Evolutionary conservation across 1,140 invertebrate genomes (phyloP).

Genomic region (Drosophila bocqueti): DNA sequence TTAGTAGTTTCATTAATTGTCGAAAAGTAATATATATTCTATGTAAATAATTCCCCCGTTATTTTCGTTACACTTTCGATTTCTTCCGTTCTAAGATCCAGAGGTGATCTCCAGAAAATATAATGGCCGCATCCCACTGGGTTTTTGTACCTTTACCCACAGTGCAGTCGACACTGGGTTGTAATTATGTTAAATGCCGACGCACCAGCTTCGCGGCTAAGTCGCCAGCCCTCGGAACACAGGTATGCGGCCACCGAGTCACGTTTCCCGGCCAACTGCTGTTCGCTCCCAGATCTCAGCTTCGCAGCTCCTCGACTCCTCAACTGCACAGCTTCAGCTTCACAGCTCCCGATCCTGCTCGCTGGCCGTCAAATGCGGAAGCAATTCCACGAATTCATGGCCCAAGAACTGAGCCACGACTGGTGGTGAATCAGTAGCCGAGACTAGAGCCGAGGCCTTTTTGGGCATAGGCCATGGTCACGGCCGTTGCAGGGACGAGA

Average conservation of each 20-base stretch:
- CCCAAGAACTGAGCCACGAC: slow-evolving; percentile 74
- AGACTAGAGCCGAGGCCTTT: slow-evolving; percentile 60
- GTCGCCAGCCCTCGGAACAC: slow-evolving; percentile 46
- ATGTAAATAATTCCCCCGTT: neutral
- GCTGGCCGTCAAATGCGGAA: slow-evolving; percentile 66
- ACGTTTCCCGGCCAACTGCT: slow-evolving; percentile 71
- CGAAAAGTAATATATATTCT: no score
- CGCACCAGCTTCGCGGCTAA: slow-evolving; percentile 52
- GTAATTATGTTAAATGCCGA: slow-evolving; percentile 81
- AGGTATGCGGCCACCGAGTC: slow-evolving; percentile 77
- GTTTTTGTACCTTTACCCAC: neutral
- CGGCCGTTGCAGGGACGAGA: slow-evolving; percentile 23
- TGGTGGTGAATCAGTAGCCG: slow-evolving; percentile 40
- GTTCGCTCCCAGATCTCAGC: slow-evolving; percentile 31
- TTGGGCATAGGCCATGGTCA: slow-evolving; percentile 71
- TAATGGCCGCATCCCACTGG: no score
- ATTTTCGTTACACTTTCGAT: neutral
- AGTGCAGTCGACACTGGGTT: slow-evolving; percentile 42
- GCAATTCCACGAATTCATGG: slow-evolving; percentile 79
- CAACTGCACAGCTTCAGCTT: slow-evolving; percentile 6
- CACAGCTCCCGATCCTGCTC: slow-evolving; percentile 42
- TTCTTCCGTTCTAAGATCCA: no score
- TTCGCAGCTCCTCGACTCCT: slow-evolving; percentile 18
- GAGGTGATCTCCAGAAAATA: neutral
- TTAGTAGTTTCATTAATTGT: no score